Evolutionary conservation across 2,888 invertebrate genomes (phyloP), one percentile per base, ranked within the genome.

Genomic region (Lepeophtheirus nordmannii): DNA sequence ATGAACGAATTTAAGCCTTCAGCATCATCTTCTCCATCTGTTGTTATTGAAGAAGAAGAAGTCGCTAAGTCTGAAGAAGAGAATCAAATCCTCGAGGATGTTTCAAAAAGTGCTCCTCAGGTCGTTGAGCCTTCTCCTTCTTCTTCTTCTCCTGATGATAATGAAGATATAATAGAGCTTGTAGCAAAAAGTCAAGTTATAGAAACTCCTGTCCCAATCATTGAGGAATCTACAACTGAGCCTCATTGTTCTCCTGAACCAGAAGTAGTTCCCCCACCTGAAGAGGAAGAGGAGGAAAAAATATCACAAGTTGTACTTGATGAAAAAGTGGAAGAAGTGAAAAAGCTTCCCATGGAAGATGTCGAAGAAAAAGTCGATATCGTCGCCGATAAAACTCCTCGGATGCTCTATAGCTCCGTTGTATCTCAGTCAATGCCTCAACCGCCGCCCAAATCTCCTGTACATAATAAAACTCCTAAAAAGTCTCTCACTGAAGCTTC

Each of bases 361-460:
- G 30, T 30, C 30, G 30, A 30, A 30, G 30, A 30, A 30, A 30
- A 30, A 7, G 30, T 30, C 30, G 30, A 30, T 30, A 7, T 30
- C 30, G 7, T 30, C 30, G 30, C 30, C 30, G 30, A 30, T 30
- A 30, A 30, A 30, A 30, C 30, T 17, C 53, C 53, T 8, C 53
- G 53, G 14, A 46, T 46, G 53, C 53, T 46, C 8, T 46, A 46
- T 17, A 46, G 53, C 8, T 46, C 53, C 14, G 53, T 46, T n/a
- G 53, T 46, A 46, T 46, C 53, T 46, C 53, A 46, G 53, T 46
- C 53, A 46, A 46, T 46, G 53, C 53, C 53, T 30, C 30, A 30
- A 30, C 30, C 30, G 30, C 30, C 17, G 17, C 53, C 53, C 53
- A 46, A 46, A 46, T 46, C 53, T n/a, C 17, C 53, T 46, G n/a